Conservation (phyloP, 2,797 vertebrate species). For the Coccyzus lansbergi region DNA sequence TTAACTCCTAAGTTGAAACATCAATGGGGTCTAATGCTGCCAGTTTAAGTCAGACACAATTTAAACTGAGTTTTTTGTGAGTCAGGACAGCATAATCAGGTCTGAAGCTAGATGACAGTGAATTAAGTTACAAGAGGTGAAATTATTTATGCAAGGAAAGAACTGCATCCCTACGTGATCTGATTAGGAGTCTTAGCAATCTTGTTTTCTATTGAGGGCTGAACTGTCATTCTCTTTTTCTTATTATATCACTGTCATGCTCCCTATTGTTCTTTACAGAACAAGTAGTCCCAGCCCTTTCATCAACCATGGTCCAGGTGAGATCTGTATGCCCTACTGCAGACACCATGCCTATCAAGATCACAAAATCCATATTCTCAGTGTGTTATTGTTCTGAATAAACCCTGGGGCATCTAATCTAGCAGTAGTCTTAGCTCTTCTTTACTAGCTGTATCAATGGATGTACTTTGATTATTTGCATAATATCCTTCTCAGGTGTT, state of each 20-base stretch:
- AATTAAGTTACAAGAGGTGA: not conserved
- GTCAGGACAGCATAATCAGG: not conserved
- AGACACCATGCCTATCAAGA: not conserved
- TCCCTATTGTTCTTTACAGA: not conserved
- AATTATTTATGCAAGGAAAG: not conserved
- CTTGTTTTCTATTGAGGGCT: not conserved
- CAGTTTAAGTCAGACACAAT: not conserved
- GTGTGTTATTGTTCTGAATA: not conserved
- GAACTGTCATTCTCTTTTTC: not conserved
- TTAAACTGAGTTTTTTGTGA: not conserved
- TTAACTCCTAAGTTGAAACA: conserved; percentile 42
- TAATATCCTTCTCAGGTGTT: not conserved
- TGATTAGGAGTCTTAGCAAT: not conserved
- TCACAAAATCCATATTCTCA: not conserved
- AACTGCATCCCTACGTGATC: not conserved
- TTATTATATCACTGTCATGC: not conserved
- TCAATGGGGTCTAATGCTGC: conserved; percentile 1
- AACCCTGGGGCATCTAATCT: not conserved
- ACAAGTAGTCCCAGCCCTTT: not conserved
- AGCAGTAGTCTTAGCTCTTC: not conserved
- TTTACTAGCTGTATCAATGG: not conserved
- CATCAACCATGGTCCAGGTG: not conserved
- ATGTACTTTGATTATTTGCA: not conserved
- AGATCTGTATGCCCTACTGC: not conserved
- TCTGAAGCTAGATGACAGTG: not conserved